phyloP scores from a whole-genome alignment of 2,888 invertebrate species.

The Ischnura elegans region DNA sequence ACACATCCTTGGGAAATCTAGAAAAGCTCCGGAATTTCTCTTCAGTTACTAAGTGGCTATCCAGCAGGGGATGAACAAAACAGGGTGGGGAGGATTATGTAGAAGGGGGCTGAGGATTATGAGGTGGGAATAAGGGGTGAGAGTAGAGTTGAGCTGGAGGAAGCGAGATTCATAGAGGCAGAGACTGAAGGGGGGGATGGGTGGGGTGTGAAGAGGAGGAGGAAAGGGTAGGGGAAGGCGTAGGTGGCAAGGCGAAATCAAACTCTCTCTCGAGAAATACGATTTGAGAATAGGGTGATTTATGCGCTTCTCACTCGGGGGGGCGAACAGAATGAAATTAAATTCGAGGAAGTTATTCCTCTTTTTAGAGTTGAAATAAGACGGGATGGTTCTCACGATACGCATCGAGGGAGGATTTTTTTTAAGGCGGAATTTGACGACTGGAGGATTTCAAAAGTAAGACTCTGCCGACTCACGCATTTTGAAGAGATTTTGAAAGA shows the following conservation, averaged over 20 bases:
- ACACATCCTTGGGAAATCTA: too few relatives aligned
- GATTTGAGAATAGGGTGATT: neutral
- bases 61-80: too few relatives aligned
- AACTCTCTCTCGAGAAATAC: neutral
- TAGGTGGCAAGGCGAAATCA: neutral
- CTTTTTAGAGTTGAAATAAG: neutral
- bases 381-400: neutral
- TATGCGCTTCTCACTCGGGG: neutral
- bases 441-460: neutral
- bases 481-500: too few relatives aligned
- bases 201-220: neutral
- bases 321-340: neutral
- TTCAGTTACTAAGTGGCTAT: too few relatives aligned
- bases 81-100: neutral
- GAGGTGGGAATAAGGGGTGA: neutral
- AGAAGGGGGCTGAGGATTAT: neutral
- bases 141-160: too few relatives aligned
- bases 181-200: too few relatives aligned
- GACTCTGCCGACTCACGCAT: neutral
- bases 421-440: neutral
- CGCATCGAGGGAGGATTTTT: neutral
- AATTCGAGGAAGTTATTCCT: neutral
- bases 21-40: too few relatives aligned
- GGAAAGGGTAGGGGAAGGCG: neutral
- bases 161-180: neutral